Base-by-base conservation (phyloP, 2,888 invertebrate species). In the Eueremaeus valkanovi region DNA sequence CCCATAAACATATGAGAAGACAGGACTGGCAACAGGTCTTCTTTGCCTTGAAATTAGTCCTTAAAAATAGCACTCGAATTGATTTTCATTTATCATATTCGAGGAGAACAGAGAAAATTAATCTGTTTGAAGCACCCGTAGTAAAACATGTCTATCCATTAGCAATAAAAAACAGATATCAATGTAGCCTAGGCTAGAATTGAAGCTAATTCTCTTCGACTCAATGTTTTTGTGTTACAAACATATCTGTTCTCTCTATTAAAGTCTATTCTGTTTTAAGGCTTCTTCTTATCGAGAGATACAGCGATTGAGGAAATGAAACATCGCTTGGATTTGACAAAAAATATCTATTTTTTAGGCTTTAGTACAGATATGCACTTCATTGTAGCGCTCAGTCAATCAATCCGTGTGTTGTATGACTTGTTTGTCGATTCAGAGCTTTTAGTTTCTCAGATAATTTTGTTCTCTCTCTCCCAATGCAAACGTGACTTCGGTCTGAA, bases 401-500 rank as follows among this genome's bases (percentile, higher is more conserved):
- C 45, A 16, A 16, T 45, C 6, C 6, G 16, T 16, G 18, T 45
- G 9, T n/a, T 45, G 11, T 8, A 8, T 36, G 6, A 36, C 5
- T 45, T 11, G 45, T 29, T 13, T 31, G 29, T 31, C 16, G 3
- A 58, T n/a, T 58, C 58, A 13, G 58, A 58, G 29, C 11, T 31
- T n/a, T n/a, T n/a, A n/a, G n/a, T n/a, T n/a, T n/a, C n/a, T 58
- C 29, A 31, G 31, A 29, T 58, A 58, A 29, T 58, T 49, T 49
- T 40, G 18, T 49, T 49, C n/a, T 18, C n/a, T 21, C 21, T 49
- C 49, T 21, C 49, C n/a, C n/a, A 16, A 11, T 11, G 13, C 58
- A 58, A 29, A 58, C 58, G 58, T 58, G 58, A 58, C 58, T 58
- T 58, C 55, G 11, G 55, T 16, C 24, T 27, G 13, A 58, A 58